phyloP scores from a whole-genome alignment of 2,888 invertebrate species.

The Periphyllus acericola region DNA sequence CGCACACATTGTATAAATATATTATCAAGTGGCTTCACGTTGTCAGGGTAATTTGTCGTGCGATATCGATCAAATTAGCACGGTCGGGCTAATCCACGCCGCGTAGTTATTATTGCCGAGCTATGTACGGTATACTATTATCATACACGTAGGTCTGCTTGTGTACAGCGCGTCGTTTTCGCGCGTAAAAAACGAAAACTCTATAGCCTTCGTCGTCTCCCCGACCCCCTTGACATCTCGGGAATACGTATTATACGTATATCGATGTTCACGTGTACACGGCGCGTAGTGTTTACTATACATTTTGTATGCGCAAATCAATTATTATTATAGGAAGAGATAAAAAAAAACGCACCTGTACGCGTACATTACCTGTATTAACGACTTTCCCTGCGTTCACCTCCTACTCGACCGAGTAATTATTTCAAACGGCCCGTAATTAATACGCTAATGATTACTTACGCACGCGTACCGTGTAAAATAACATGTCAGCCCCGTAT shows the following conservation, averaged over 20 bases:
- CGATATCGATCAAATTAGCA: slow-evolving; percentile 37
- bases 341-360: background rate
- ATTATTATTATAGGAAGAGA: background rate
- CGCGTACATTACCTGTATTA: too few species aligned
- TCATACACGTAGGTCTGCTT: background rate
- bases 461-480: too few species aligned
- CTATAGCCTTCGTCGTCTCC: background rate
- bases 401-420: background rate
- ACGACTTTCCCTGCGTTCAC: background rate
- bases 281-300: background rate
- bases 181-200: background rate
- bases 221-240: background rate
- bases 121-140: background rate
- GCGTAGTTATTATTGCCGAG: background rate
- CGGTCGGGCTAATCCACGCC: slow-evolving; percentile 1
- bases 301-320: background rate
- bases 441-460: background rate
- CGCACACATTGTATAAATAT: background rate
- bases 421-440: background rate
- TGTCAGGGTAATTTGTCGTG: background rate
- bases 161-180: background rate
- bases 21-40: background rate
- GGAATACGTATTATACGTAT: background rate
- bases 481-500: background rate
- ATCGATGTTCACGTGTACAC: background rate